Evolutionary conservation across 1,140 invertebrate species (phyloP).

Genomic region (Bombus difficillimus): DNA sequence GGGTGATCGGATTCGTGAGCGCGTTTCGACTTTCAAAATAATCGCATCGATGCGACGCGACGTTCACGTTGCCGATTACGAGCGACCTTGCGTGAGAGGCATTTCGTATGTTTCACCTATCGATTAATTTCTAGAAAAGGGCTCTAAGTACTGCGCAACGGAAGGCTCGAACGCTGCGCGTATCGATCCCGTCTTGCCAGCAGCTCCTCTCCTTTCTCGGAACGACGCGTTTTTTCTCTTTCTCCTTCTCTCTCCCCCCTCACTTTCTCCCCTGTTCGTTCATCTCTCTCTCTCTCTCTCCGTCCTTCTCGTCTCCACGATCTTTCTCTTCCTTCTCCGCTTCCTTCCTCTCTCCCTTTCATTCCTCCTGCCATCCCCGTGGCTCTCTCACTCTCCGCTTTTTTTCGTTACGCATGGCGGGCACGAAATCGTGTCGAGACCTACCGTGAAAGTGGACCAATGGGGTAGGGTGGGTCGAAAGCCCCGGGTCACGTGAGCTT

Average conservation of each 20-base stretch:
- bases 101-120: slow-evolving; percentile 44
- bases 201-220: slow-evolving; percentile 46
- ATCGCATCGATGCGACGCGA: neutral
- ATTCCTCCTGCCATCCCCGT: neutral
- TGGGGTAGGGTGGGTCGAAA: slow-evolving; percentile 56
- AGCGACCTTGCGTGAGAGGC: neutral
- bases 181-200: slow-evolving; percentile 58
- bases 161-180: slow-evolving; percentile 56
- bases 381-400: slow-evolving; percentile 8
- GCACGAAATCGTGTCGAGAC: slow-evolving; percentile 67
- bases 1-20: neutral
- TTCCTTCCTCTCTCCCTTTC: slow-evolving; percentile 17
- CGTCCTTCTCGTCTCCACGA: neutral
- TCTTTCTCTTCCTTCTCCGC: slow-evolving; percentile 33
- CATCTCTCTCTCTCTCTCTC: neutral
- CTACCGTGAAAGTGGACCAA: slow-evolving; percentile 65
- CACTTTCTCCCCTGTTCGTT: neutral
- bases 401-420: slow-evolving; percentile 62
- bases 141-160: slow-evolving; percentile 55
- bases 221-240: slow-evolving; percentile 48
- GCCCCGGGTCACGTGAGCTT: slow-evolving; percentile 64
- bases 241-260: neutral
- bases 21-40: neutral
- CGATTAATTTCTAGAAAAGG: slow-evolving; percentile 59
- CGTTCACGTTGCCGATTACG: too few species aligned